These are phyloP conservation scores for Eupithecia insigniata DNA, from an alignment of 2,888 invertebrate species.

Conservation along the genomic window DNA sequence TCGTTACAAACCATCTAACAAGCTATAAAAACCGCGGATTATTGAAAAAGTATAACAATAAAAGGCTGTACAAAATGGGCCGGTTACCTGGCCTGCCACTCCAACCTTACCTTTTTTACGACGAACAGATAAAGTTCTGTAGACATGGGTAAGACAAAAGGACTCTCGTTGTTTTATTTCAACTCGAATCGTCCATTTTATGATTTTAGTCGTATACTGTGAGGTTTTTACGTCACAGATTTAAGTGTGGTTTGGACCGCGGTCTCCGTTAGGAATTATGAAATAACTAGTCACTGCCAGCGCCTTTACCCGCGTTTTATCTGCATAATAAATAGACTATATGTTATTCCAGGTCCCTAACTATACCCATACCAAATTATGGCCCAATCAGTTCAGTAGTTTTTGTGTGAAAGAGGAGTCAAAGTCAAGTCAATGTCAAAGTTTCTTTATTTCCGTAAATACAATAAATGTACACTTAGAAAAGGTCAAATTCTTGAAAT, in stretches of 20 bases:
- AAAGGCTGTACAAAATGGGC: constrained; percentile 72
- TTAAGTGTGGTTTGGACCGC: constrained; percentile 44
- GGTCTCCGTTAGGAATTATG: too few species aligned
- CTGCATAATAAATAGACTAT: too few species aligned
- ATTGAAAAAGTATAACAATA: constrained; percentile 76
- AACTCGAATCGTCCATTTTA: constrained; percentile 75
- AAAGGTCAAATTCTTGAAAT: too few species aligned
- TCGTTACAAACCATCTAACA: constrained; percentile 76
- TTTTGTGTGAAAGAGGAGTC: too few species aligned
- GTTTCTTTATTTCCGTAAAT: too few species aligned
- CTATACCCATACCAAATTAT: too few species aligned
- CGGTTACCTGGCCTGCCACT: constrained; percentile 73
- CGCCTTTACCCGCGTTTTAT: too few species aligned
- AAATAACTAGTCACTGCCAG: too few species aligned
- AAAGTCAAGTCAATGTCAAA: too few species aligned
- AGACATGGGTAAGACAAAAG: constrained; percentile 82
- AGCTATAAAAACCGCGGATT: constrained; percentile 80
- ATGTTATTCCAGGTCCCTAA: too few species aligned
- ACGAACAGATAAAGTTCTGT: constrained; percentile 73
- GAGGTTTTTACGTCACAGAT: constrained; percentile 63
- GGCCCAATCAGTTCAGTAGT: too few species aligned
- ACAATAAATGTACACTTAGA: too few species aligned
- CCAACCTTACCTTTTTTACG: constrained; percentile 58
- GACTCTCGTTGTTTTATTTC: constrained; percentile 75
- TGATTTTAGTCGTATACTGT: constrained; percentile 50